Base-by-base conservation (phyloP, 1,140 invertebrate genomes). In the Propsilocerus akamusi region DNA sequence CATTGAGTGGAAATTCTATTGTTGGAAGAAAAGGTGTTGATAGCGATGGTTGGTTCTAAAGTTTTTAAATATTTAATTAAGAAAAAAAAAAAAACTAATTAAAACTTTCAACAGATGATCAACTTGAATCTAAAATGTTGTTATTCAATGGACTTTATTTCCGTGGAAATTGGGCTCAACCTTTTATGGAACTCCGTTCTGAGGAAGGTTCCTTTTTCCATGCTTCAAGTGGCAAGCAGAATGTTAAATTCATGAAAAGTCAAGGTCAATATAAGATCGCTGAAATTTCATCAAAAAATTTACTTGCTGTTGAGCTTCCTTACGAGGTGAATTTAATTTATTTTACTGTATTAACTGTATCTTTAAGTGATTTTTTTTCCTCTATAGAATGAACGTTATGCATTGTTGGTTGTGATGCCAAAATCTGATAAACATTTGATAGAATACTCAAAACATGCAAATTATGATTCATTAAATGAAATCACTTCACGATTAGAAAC, bases 141-240 rank as follows among this genome's bases (percentile, higher is more conserved):
- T 65, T 76, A 8, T 78, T 78, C 65, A 78, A 78, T 54, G 76
- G 73, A 0, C 68, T 77, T 47, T 77, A 76, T 58, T 78, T 72
- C 64, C 68, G 70, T 7, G 75, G 75, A 3, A 66, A 65, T 0
- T 74, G 71, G 71, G 66, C 65, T 49, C 63, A 64, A 37, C 62
- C 69, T 0, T 72, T 74, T 55, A 17, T 20, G 7, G 5, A 62
- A 50, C 25, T 60, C 47, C 48, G 57, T 1, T 55, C 58, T n/a
- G 65, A 68, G 23, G 60, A 59, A 22, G 60, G 68, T 2, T 68
- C 71, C 48, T 59, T 68, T 20, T 77, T 77, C 63, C 75, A 75
- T 53, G 69, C 69, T 57, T 73, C 72, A 11, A 65, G 64, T 41
- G 67, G 66, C 3, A 72, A 75, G 50, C 71, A 74, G 51, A 69